A percentile compares a stretch with the other conserved stretches of the same genome.
Evolutionary conservation across 2,797 vertebrate species (phyloP).

Genomic region (Dendrocincla fuliginosa): DNA sequence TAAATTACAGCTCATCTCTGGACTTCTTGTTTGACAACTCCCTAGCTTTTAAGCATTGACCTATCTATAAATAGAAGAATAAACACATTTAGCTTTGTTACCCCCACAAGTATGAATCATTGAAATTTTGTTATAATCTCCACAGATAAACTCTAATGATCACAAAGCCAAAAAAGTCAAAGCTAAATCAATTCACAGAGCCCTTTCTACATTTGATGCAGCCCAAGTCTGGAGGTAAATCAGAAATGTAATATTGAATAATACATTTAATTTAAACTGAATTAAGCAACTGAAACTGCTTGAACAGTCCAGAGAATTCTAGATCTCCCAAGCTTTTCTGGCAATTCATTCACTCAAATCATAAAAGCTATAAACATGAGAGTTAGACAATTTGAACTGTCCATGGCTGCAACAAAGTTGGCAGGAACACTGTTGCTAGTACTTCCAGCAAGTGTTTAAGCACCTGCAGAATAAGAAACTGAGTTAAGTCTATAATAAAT

Average conservation of each 20-base stretch:
- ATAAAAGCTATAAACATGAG: not conserved
- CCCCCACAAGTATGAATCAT: not conserved
- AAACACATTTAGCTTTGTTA: not conserved
- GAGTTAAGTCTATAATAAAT: not conserved
- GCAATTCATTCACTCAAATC: not conserved
- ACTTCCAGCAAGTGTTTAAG: not conserved
- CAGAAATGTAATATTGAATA: not conserved
- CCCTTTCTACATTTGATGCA: not conserved
- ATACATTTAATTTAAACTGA: not conserved
- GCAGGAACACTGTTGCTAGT: not conserved
- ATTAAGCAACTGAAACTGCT: not conserved
- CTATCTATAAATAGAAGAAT: not conserved
- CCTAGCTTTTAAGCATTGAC: not conserved
- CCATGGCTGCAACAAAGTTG: not conserved
- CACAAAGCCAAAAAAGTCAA: not conserved
- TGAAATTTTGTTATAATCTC: not conserved
- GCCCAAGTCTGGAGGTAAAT: not conserved
- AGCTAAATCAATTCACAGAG: not conserved
- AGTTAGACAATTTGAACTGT: not conserved
- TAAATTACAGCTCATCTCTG: not conserved
- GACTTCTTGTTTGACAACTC: rapidly evolving
- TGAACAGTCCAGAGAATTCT: not conserved
- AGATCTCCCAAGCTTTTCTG: not conserved
- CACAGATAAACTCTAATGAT: not conserved
- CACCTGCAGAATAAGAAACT: not conserved